Evolutionary conservation across 2,888 invertebrate species (phyloP).

Genomic region (Chaetogeoica ovagalla): DNA sequence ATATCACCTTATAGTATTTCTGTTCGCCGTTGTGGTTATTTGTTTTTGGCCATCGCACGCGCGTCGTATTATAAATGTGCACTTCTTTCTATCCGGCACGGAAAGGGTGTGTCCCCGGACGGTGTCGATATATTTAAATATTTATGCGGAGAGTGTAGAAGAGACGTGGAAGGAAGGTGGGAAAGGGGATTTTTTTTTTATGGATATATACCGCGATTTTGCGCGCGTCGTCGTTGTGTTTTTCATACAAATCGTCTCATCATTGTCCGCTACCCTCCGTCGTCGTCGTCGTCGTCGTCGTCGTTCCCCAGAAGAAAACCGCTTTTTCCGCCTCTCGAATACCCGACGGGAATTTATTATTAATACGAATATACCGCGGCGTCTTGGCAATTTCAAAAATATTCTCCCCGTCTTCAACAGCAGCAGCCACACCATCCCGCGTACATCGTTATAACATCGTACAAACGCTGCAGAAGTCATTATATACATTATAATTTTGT

Average conservation of each 20-base stretch:
- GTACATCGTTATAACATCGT: too few relatives aligned
- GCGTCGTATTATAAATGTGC: too few relatives aligned
- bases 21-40: neutral
- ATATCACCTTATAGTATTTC: neutral
- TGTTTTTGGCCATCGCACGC: slow-evolving; percentile 18
- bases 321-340: slow-evolving; percentile 46
- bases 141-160: neutral
- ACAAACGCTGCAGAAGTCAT: too few relatives aligned
- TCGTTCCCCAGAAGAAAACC: slow-evolving; percentile 22
- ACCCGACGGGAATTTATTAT: slow-evolving; percentile 52
- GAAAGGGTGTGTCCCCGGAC: neutral
- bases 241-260: slow-evolving; percentile 53
- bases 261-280: slow-evolving; percentile 5
- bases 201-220: neutral
- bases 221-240: slow-evolving; percentile 33
- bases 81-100: neutral
- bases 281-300: neutral
- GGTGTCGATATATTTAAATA: neutral
- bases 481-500: too few relatives aligned
- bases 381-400: slow-evolving; percentile 48
- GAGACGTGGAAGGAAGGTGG: neutral
- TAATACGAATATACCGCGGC: slow-evolving; percentile 26
- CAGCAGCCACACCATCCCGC: neutral
- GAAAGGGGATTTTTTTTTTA: slow-evolving; percentile 7
- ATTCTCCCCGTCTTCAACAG: slow-evolving; percentile 29